Evolutionary conservation across 2,888 invertebrate species (phyloP), one percentile per base, ranked within the genome.

Genomic region (Amphimallon solstitiale): DNA sequence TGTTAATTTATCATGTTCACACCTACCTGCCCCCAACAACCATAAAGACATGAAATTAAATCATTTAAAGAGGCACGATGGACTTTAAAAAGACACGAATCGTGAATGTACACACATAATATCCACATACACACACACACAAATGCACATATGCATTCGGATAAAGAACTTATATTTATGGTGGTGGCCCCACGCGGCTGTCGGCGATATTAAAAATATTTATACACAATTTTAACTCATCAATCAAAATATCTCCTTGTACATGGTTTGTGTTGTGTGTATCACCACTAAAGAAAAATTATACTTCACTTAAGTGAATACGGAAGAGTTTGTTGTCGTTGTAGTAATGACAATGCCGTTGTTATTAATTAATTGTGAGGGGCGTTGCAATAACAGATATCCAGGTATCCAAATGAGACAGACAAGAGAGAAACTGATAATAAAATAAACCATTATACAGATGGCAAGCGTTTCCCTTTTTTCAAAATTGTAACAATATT

Each of bases 1-100:
- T 54, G 54, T 61, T 48, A 61, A 61, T 61, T 48, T 61, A 46
- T 61, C 61, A 49, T 61, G 48, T 61, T 48, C 49, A 61, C 61
- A 61, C 61, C 61, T 61, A 61, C 61, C 38, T 40, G 54, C 40
- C 54, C 40, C 54, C 38, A 38, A 54, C 54, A 54, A 54, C 54
- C 38, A 38, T 54, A 54, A 54, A 19, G 54, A 54, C 38, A 54
- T 40, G 54, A 54, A 54, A 54, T 54, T 54, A 54, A 54, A 54
- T 54, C 54, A 40, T 54, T 54, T 54, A 54, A 29, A 5, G 7
- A 38, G 21, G 40, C 38, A 54, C 54, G 38, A 54, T 38, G 54
- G 54, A 21, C 40, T 14, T 19, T 4, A 17, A 19, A 12, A 54
- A 54, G 23, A 38, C 21, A 54, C 19, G 54, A 54, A 19, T 6